A percentile compares a stretch with the other conserved stretches of the same genome.
Conservation (phyloP, 2,888 invertebrate species). For the Himalopsyche kuldschensis region DNA sequence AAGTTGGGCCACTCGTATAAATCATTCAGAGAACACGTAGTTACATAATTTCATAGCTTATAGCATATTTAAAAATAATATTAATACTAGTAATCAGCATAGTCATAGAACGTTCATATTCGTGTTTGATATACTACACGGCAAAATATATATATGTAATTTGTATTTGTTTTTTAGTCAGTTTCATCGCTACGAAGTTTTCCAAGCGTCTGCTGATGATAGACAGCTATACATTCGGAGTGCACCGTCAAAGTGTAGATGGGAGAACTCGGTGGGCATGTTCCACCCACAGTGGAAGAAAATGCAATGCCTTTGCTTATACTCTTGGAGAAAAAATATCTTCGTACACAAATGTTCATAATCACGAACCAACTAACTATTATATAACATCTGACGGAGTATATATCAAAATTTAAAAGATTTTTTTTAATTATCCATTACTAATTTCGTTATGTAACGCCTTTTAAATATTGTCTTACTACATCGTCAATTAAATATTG, state of each 20-base stretch:
- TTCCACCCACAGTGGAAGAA: slow-evolving; percentile 12
- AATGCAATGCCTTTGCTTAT: slow-evolving; percentile 7
- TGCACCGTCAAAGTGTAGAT: neutral
- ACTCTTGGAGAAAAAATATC: neutral
- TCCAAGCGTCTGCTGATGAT: neutral
- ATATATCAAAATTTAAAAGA: neutral
- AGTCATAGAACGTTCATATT: too few relatives aligned
- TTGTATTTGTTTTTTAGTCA: neutral
- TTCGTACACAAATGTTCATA: slow-evolving; percentile 12
- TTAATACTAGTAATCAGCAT: too few relatives aligned
- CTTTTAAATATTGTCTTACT: too few relatives aligned
- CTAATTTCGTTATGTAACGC: too few relatives aligned
- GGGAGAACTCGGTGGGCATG: slow-evolving; percentile 7
- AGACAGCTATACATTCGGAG: neutral
- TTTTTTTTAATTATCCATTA: too few relatives aligned
- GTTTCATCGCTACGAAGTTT: neutral
- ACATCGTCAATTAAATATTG: too few relatives aligned
- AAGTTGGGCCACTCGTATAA: too few relatives aligned
- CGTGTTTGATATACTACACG: too few relatives aligned
- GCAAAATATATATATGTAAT: too few relatives aligned
- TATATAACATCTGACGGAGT: neutral
- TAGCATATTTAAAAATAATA: too few relatives aligned
- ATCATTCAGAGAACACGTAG: too few relatives aligned
- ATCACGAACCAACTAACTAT: neutral
- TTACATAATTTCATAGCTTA: too few relatives aligned